These are phyloP conservation scores for Aromia moschata DNA, from an alignment of 2,888 invertebrate genomes.

Conservation along the genomic window DNA sequence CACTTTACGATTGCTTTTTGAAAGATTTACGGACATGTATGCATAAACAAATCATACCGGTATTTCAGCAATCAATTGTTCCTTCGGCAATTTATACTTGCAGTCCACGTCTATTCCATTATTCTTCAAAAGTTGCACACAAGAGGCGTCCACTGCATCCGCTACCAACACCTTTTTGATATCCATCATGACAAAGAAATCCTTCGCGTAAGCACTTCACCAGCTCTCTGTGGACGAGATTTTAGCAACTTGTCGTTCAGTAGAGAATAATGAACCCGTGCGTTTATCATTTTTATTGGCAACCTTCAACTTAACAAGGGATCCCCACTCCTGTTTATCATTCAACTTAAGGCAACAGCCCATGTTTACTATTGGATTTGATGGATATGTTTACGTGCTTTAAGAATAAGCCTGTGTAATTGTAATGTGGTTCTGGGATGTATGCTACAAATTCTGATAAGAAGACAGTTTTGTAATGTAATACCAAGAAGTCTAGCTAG, in stretches of 20 bases:
- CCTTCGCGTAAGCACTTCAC: neutral
- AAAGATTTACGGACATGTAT: no score
- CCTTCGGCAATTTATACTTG: conserved; percentile 80
- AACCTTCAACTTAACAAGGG: conserved; percentile 33
- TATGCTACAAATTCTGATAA: no score
- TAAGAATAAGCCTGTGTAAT: no score
- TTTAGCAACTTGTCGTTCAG: neutral
- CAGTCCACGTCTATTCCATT: conserved; percentile 83
- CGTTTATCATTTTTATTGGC: conserved; percentile 28
- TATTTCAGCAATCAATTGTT: conserved; percentile 83
- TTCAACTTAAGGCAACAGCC: neutral
- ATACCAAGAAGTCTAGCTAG: no score
- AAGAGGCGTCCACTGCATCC: conserved; percentile 90
- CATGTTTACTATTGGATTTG: neutral
- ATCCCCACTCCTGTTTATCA: conserved; percentile 40
- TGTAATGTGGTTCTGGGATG: no score
- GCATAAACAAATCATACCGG: conserved; percentile 67
- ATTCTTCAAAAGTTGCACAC: conserved; percentile 79
- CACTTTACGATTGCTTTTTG: no score
- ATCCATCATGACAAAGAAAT: conserved; percentile 58
- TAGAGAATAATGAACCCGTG: conserved; percentile 1
- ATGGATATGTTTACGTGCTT: no score
- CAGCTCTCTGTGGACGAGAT: neutral
- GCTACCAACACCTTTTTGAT: conserved; percentile 88
- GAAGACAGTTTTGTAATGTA: no score